Evolutionary conservation across 64 coral and sea anemone species (phyloP).

Genomic region (Montipora foliosa): DNA sequence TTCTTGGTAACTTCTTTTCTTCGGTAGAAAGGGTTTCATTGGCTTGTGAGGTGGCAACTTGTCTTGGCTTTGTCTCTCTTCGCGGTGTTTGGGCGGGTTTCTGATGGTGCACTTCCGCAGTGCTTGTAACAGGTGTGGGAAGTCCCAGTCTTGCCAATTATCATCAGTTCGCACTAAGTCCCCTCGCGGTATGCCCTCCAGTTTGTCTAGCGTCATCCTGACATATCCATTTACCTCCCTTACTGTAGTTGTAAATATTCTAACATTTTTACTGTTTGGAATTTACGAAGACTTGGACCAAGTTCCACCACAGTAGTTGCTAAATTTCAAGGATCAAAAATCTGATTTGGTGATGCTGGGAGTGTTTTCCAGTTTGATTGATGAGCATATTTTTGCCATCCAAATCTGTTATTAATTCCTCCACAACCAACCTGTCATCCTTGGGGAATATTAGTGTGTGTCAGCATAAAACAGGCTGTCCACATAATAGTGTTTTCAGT

Average conservation of each 20-base stretch:
- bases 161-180: constrained; percentile 51
- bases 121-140: not conserved
- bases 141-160: constrained; percentile 43
- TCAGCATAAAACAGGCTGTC: no score
- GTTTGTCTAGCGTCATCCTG: constrained; percentile 58
- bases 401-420: no score
- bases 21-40: not conserved
- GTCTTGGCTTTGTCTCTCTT: not conserved
- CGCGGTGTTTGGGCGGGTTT: not conserved
- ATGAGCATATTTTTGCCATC: no score
- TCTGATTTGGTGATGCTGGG: no score
- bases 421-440: no score
- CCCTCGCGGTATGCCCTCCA: constrained; percentile 42
- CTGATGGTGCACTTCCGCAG: constrained; percentile 38
- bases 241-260: not conserved
- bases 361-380: no score
- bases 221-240: constrained; percentile 51
- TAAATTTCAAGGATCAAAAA: no score
- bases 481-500: no score
- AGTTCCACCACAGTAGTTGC: no score
- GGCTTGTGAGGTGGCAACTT: not conserved
- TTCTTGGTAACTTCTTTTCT: constrained; percentile 23
- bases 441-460: no score
- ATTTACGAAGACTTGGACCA: no score
- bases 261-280: no score